These are phyloP conservation scores for Nymphalis c-album DNA, from an alignment of 2,888 invertebrate genomes.

Conservation along the genomic window DNA sequence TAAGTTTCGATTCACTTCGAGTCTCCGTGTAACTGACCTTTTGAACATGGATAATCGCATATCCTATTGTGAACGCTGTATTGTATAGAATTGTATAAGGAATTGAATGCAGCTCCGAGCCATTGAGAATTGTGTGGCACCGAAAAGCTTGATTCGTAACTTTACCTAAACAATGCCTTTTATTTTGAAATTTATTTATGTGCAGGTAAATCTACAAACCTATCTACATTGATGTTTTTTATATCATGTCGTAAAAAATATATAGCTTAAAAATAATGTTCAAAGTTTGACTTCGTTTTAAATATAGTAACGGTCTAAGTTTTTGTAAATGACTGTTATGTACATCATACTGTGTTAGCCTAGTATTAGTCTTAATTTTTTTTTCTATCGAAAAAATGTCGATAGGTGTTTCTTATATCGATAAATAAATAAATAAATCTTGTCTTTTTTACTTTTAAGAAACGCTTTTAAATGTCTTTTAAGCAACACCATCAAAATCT, in stretches of 20 bases:
- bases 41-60: constrained; percentile 33
- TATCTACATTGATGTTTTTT: background rate
- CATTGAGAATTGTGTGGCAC: constrained; percentile 32
- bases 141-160: constrained; percentile 28
- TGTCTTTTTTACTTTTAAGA: no score
- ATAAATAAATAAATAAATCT: no score
- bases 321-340: no score
- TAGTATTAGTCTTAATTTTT: no score
- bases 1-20: constrained; percentile 17
- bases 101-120: constrained; percentile 26
- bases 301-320: no score
- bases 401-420: no score
- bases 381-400: no score
- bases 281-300: no score
- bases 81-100: constrained; percentile 28
- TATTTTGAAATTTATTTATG: constrained; percentile 29
- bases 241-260: background rate
- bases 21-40: constrained; percentile 30
- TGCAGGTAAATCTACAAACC: background rate
- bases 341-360: no score
- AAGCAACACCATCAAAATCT: no score
- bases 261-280: no score
- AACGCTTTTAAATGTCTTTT: no score
- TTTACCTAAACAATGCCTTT: constrained; percentile 30
- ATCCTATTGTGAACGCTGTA: constrained; percentile 27